Conservation (phyloP, 53 echinoderm and acorn worm species). For the Stichopus horrens region DNA sequence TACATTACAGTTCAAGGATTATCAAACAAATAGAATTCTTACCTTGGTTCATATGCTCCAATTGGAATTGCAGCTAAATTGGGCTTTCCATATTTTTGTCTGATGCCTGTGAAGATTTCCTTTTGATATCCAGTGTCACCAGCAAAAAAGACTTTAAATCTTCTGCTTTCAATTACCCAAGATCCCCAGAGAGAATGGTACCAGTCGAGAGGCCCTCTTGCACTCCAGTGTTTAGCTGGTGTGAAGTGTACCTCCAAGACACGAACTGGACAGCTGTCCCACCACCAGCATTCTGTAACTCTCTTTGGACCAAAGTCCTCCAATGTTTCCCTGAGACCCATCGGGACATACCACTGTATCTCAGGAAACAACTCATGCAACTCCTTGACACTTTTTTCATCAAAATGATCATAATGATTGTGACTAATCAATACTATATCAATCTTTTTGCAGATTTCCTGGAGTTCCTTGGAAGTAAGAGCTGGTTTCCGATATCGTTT, state of each 20-base stretch:
- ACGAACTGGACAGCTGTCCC: constrained; percentile 67
- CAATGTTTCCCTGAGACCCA: constrained; percentile 65
- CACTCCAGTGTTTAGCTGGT: constrained; percentile 88
- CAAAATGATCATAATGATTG: constrained; percentile 93
- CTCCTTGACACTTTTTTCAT: constrained; percentile 59
- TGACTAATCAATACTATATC: constrained; percentile 96
- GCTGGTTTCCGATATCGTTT: constrained; percentile 73
- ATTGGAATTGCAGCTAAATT: constrained; percentile 93
- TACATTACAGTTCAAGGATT: too few relatives aligned
- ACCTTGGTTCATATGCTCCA: constrained; percentile 98
- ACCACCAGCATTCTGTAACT: constrained; percentile 88
- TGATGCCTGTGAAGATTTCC: constrained; percentile 77
- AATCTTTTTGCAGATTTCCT: constrained; percentile 49
- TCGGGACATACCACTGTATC: constrained; percentile 88
- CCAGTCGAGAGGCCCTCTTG: constrained; percentile 64
- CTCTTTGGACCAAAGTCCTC: constrained; percentile 45
- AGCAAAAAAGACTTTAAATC: constrained; percentile 88
- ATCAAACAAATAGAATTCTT: background rate
- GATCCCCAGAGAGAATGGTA: constrained; percentile 89
- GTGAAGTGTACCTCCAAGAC: constrained; percentile 82
- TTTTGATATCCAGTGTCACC: constrained; percentile 91
- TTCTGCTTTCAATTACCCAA: constrained; percentile 83
- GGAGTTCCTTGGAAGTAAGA: constrained; percentile 59
- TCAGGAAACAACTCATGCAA: constrained; percentile 42
- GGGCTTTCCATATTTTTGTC: constrained; percentile 68